Conservation (phyloP, 2,888 invertebrate genomes). For the Philaethria dido region DNA sequence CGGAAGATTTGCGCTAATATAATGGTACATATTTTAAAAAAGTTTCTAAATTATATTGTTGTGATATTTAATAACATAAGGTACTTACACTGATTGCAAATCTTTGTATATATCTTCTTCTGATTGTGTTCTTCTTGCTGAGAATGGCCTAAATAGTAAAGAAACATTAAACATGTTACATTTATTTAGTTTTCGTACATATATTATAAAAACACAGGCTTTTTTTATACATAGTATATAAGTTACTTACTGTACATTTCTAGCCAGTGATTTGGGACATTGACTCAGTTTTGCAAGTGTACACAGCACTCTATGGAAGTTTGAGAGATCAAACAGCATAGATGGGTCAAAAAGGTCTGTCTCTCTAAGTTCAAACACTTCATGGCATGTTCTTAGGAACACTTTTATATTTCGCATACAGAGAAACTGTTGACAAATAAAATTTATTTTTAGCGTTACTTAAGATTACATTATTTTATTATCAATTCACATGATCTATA, state of each 20-base stretch:
- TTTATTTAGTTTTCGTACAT: background rate
- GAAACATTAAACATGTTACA: slow-evolving; percentile 11
- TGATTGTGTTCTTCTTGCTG: slow-evolving; percentile 89
- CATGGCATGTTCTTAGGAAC: slow-evolving; percentile 94
- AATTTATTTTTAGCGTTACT: background rate
- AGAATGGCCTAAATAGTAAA: slow-evolving; percentile 89
- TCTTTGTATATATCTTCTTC: slow-evolving; percentile 94
- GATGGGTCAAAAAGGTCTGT: slow-evolving; percentile 96
- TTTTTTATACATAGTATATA: slow-evolving; percentile 49
- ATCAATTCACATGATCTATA: slow-evolving; percentile 17
- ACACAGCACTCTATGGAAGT: slow-evolving; percentile 96
- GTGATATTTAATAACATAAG: slow-evolving; percentile 8
- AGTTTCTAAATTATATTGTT: slow-evolving; percentile 7
- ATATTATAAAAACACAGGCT: no score
- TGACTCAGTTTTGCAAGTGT: slow-evolving; percentile 95
- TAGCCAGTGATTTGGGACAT: slow-evolving; percentile 86
- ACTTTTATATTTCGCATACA: slow-evolving; percentile 97
- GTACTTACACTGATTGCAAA: slow-evolving; percentile 90
- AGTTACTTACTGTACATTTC: slow-evolving; percentile 88
- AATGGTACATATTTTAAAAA: slow-evolving; percentile 44
- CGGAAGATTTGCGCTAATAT: slow-evolving; percentile 63
- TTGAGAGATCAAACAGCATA: slow-evolving; percentile 97
- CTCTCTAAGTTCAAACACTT: slow-evolving; percentile 92
- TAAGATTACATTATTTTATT: slow-evolving; percentile 5
- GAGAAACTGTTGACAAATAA: slow-evolving; percentile 88